A percentile compares a stretch with the other conserved stretches of the same genome.
phyloP scores from a whole-genome alignment of 2,797 vertebrate genomes.

The Platyrinchus mystaceus region DNA sequence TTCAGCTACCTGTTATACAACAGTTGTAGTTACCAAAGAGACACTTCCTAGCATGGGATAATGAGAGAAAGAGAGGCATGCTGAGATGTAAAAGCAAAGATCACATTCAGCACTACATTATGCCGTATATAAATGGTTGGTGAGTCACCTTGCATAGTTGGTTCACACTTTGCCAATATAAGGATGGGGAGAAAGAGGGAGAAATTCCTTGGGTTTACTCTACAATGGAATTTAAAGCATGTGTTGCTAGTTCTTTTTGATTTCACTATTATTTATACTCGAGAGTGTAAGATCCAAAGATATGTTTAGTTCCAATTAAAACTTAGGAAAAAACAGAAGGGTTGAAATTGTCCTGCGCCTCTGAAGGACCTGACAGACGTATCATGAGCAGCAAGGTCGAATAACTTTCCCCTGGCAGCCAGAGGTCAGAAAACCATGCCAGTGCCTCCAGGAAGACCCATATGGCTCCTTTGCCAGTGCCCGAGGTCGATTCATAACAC shows the following conservation, averaged over 20 bases:
- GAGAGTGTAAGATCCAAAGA: background rate
- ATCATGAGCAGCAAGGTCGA: background rate
- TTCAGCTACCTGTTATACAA: background rate
- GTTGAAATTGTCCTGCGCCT: background rate
- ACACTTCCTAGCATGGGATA: background rate
- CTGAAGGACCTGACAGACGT: background rate
- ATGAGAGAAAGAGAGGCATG: background rate
- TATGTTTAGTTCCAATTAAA: background rate
- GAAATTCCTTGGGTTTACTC: background rate
- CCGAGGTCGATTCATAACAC: background rate
- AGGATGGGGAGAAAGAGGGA: background rate
- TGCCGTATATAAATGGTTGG: background rate
- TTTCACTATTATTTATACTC: background rate
- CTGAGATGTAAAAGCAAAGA: background rate
- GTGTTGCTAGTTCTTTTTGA: background rate
- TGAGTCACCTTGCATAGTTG: background rate
- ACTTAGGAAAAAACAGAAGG: background rate
- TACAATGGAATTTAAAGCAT: background rate
- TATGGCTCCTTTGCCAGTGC: background rate
- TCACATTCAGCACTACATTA: background rate
- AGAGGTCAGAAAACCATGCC: background rate
- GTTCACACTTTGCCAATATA: background rate
- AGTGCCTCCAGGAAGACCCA: background rate
- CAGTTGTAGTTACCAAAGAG: fast-evolving
- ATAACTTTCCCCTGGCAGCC: background rate